These are phyloP conservation scores for Abrostola triplasia DNA, from an alignment of 2,888 invertebrate genomes.

Conservation along the genomic window DNA sequence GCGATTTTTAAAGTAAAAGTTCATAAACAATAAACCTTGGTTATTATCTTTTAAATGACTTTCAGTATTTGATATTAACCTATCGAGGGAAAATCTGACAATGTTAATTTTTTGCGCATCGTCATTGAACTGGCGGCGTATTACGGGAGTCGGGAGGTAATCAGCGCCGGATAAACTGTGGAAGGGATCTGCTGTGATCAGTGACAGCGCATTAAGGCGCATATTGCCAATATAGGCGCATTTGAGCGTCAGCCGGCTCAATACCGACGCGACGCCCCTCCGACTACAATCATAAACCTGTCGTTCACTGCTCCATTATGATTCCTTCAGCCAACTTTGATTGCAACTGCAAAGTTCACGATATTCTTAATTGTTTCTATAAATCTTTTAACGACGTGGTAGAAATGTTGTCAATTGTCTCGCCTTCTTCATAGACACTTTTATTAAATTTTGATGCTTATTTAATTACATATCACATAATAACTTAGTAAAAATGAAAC, in stretches of 20 bases:
- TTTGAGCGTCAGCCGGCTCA: conserved; percentile 39
- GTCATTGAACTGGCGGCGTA: conserved; percentile 43
- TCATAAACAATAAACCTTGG: too few relatives aligned
- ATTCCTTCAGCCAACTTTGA: conserved; percentile 27
- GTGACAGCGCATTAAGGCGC: conserved; percentile 52
- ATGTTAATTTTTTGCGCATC: conserved; percentile 28
- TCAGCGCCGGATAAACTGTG: conserved; percentile 42
- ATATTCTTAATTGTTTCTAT: background rate
- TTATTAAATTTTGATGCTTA: too few relatives aligned
- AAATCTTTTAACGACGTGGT: background rate
- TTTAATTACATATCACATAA: background rate
- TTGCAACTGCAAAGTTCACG: conserved; percentile 3
- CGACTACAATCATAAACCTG: conserved; percentile 42
- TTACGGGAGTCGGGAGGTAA: conserved; percentile 34
- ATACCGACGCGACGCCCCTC: conserved; percentile 36
- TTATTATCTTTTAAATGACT: too few relatives aligned
- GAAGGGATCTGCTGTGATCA: conserved; percentile 48
- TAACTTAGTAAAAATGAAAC: background rate
- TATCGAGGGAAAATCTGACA: conserved; percentile 20
- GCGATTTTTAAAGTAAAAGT: too few relatives aligned
- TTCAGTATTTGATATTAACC: conserved; percentile 5
- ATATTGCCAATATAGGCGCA: conserved; percentile 53
- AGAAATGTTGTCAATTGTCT: too few relatives aligned
- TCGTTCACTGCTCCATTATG: conserved; percentile 39
- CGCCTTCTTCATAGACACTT: too few relatives aligned